Base-by-base conservation (phyloP, 2,888 invertebrate species). In the Drymonia ruficornis region DNA sequence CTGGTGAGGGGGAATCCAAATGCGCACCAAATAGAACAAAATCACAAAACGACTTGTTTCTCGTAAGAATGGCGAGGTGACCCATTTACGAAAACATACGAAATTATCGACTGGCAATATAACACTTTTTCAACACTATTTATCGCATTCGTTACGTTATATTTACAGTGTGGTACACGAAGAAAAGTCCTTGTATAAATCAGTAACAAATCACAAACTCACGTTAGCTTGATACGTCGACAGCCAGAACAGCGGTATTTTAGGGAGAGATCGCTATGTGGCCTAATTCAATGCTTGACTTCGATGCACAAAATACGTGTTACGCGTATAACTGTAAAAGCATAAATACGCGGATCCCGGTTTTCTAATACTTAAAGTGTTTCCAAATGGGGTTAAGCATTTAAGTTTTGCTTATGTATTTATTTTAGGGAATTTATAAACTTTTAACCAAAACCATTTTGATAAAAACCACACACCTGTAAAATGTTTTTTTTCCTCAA, bases 251-350 rank as follows among this genome's bases (percentile, higher is more conserved):
- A 92, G 93, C 93, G 93, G 93, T 93, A 93, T 92, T 92, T 93
- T 91, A 93, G 93, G 93, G 93, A 93, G 93, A 93, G 92, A 93
- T 93, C 92, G 93, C 93, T 93, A 93, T 93, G 93, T 93, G 93
- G 93, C 93, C 93, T 93, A 93, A 93, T 93, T 93, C 92, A 89
- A 89, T 89, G 89, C 89, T 89, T 81, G 82, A 91, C 88, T 91
- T 91, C 87, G 90, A 91, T 92, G 90, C 91, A 92, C 92, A 91
- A 92, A 91, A 92, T 92, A 91, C 91, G 91, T 92, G 91, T 91
- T 91, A 91, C 90, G 86, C 87, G 90, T 85, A 82, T 92, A 92
- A 92, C 92, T 92, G 92, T 92, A 92, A 91, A 92, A 86, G 82
- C 86, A 89, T 87, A 83, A 91, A 85, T 87, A 86, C 79, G 81